Base-by-base conservation (phyloP, 2,797 vertebrate species). In the Phoeniculus purpureus region DNA sequence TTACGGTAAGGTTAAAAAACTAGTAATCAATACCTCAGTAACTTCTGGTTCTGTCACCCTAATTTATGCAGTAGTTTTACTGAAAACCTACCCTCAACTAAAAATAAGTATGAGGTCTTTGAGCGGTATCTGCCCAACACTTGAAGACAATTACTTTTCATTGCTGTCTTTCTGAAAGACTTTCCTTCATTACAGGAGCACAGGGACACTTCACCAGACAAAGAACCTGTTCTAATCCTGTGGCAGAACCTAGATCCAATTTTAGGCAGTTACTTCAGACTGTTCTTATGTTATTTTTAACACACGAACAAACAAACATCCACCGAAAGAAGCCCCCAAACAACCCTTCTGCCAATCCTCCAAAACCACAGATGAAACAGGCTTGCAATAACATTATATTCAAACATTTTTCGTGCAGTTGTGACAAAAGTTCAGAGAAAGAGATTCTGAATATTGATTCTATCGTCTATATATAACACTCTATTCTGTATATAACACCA, bases 191-290 rank as follows among this genome's bases (percentile, higher is more conserved):
- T 29, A 65, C 68, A 67, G 56, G 50, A 82, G 54, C 86, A 66
- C 50, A 29, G 47, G 67, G 60, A 91, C 83, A 87, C 85, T 89
- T 81, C 72, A 96, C 87, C 75, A 79, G 89, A 93, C 78, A 94
- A 91, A 95, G 58, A 93, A 78, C 52, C 5, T 51, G 52, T 84
- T 95, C 81, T 80, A 68, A 85, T 82, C 79, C 64, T 75, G 45
- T 79, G 73, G 93, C 52, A 77, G n/a, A 52, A 66, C 12, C 40
- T 10, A 60, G 48, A 65, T n/a, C 11, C 40, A 59, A n/a, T 8
- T n/a, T 23, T 29, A 80, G 20, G 15, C 2, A 10, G 43, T 47
- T 47, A 34, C 14, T 81, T 78, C 40, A n/a, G 15, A 25, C 22
- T 50, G 40, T 25, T 65, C 15, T 50, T 32, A 76, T 10, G 17